phyloP scores from a whole-genome alignment of 2,888 invertebrate genomes.

The Neuroscelio doddi region DNA sequence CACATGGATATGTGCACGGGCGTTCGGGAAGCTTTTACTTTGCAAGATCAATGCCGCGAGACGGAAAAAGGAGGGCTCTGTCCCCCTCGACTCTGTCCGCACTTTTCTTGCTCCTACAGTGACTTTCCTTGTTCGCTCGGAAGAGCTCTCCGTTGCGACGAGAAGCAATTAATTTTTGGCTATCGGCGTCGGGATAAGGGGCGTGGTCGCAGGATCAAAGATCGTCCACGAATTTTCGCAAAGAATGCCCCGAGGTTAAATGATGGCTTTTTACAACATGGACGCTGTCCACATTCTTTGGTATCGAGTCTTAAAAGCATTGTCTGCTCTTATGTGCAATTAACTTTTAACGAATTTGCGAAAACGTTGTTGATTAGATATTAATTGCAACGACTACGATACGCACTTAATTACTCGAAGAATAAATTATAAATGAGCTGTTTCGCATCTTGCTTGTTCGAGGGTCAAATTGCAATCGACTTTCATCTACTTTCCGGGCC shows the following conservation, averaged over 20 bases:
- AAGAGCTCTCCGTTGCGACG: slow-evolving; percentile 35
- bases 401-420: too few species aligned
- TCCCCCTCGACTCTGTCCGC: slow-evolving; percentile 23
- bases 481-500: slow-evolving; percentile 50
- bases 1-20: slow-evolving; percentile 27
- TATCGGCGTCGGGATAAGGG: too few species aligned
- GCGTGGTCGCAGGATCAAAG: not conserved
- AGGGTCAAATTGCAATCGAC: slow-evolving; percentile 61
- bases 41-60: slow-evolving; percentile 42
- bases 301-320: too few species aligned
- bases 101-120: slow-evolving; percentile 26
- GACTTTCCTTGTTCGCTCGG: slow-evolving; percentile 48
- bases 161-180: slow-evolving; percentile 53
- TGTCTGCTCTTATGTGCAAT: too few species aligned
- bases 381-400: too few species aligned
- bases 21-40: slow-evolving; percentile 29
- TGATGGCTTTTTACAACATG: too few species aligned
- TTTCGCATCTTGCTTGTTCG: slow-evolving; percentile 62
- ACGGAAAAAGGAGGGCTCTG: slow-evolving; percentile 36
- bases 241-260: too few species aligned
- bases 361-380: too few species aligned
- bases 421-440: slow-evolving; percentile 61
- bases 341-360: too few species aligned
- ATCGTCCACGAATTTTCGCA: slow-evolving; percentile 1
- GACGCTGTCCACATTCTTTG: too few species aligned